Evolutionary conservation across 2,113 vertebrate species (phyloP).

Genomic region (Actenoides lindsayi): DNA sequence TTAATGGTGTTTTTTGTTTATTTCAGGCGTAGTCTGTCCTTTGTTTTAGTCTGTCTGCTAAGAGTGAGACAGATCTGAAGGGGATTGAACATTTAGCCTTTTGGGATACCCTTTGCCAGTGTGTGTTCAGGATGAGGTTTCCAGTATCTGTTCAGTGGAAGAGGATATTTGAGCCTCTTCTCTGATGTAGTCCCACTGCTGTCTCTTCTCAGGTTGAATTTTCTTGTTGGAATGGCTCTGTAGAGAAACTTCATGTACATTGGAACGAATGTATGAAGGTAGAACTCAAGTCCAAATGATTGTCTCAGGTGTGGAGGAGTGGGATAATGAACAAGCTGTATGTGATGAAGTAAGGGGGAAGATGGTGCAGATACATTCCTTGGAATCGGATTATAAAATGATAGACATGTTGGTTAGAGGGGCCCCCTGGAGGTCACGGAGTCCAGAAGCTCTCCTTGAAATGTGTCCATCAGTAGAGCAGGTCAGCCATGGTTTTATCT

Average conservation of each 20-base stretch:
- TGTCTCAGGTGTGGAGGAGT: neutral
- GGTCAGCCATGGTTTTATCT: neutral
- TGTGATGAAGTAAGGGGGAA: neutral
- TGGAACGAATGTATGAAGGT: neutral
- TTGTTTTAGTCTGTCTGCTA: neutral
- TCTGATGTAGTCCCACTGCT: neutral
- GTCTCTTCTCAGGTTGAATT: neutral
- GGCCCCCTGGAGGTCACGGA: neutral
- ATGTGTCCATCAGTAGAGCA: neutral
- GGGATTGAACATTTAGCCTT: neutral
- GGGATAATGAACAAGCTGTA: neutral
- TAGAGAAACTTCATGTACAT: rapidly evolving
- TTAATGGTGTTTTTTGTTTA: neutral
- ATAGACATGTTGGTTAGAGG: neutral
- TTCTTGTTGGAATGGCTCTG: neutral
- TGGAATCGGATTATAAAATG: neutral
- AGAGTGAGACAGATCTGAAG: neutral
- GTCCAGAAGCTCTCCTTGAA: neutral
- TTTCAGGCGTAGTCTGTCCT: neutral
- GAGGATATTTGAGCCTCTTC: neutral
- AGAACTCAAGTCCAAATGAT: neutral
- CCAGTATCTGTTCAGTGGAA: neutral
- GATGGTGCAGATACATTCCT: neutral
- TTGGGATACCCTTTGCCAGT: neutral
- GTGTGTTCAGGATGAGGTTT: neutral